phyloP scores from a whole-genome alignment of 2,888 invertebrate genomes.

The Pyrochroa serraticornis region DNA sequence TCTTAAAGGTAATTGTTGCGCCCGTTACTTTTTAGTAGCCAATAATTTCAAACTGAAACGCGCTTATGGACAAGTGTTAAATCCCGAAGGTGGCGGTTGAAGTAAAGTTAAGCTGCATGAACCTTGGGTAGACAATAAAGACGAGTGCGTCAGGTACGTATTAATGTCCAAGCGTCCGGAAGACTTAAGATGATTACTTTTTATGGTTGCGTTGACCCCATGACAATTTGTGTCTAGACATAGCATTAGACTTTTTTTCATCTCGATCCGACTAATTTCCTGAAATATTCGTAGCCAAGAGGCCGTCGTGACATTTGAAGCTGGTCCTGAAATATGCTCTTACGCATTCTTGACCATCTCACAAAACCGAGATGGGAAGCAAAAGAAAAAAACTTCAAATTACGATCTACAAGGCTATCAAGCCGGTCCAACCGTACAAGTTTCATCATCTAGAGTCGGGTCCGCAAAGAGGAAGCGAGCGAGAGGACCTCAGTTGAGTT shows the following conservation, averaged over 20 bases:
- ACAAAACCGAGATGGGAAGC: not conserved
- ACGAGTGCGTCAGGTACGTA: too few species aligned
- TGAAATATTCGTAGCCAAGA: too few species aligned
- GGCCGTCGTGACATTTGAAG: not conserved
- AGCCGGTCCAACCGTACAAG: conserved; percentile 27
- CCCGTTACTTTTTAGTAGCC: too few species aligned
- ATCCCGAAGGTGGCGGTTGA: too few species aligned
- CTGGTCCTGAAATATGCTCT: not conserved
- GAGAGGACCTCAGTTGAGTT: conserved; percentile 13
- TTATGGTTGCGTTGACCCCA: conserved; percentile 2
- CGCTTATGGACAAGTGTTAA: too few species aligned
- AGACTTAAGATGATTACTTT: not conserved
- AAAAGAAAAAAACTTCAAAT: not conserved
- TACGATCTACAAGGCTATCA: conserved; percentile 30
- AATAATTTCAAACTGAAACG: too few species aligned
- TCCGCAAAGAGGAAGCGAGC: too few species aligned
- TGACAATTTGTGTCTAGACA: conserved; percentile 3
- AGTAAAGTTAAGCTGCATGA: too few species aligned
- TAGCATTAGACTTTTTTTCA: not conserved
- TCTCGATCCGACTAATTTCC: not conserved
- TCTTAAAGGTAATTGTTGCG: too few species aligned
- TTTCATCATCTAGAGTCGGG: conserved; percentile 24
- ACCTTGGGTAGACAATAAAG: too few species aligned
- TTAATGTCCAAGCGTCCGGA: too few species aligned
- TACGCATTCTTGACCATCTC: not conserved